Percentiles rank a stretch among this genome's conserved stretches.
Conservation (phyloP, 2,888 invertebrate species). For the Apodemia hepburni region DNA sequence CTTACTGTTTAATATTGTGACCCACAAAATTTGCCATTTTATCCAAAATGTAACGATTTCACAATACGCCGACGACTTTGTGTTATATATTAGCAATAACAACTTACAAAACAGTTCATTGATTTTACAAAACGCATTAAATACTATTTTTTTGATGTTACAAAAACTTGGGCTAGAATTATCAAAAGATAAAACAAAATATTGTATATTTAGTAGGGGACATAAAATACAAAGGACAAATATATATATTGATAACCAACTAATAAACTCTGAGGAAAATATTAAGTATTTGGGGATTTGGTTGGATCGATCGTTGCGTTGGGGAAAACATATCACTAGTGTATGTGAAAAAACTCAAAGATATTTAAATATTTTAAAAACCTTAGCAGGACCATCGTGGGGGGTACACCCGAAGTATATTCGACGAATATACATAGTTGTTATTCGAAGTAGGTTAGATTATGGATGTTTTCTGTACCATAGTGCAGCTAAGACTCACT, state of each 20-base stretch:
- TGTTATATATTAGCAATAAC: neutral
- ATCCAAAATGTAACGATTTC: neutral
- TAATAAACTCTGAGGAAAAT: no score
- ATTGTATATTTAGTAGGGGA: neutral
- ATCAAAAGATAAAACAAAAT: neutral
- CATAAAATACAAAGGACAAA: neutral
- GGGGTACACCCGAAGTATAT: neutral
- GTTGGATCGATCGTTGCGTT: neutral
- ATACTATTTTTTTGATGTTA: neutral
- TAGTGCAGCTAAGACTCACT: neutral
- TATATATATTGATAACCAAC: no score
- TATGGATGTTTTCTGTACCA: neutral
- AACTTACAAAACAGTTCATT: neutral
- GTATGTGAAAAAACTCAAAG: neutral
- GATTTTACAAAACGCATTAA: neutral
- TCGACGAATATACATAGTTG: neutral
- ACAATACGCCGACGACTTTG: neutral
- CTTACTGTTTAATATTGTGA: conserved; percentile 25
- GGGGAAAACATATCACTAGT: neutral
- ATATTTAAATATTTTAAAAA: neutral
- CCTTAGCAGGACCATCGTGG: neutral
- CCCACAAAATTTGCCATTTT: conserved; percentile 5
- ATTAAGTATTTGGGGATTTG: neutral
- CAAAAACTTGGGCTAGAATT: neutral
- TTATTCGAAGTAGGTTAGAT: neutral